phyloP scores from a whole-genome alignment of 2,888 invertebrate genomes.

The Salpingus planirostris region DNA sequence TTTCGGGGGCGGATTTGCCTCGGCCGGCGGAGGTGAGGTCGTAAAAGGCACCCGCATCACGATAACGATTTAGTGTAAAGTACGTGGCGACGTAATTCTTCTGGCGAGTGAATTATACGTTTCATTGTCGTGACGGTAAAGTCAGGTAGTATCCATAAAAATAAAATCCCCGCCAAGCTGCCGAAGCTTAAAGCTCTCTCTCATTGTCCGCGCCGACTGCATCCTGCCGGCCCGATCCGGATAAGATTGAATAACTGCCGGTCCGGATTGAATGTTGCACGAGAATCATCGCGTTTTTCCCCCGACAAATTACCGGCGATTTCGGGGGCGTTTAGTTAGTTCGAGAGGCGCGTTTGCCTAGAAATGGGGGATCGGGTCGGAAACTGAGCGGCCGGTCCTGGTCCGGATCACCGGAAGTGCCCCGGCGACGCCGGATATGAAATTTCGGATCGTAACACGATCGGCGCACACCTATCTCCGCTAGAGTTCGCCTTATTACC shows the following conservation, averaged over 20 bases:
- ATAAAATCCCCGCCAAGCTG: constrained; percentile 4
- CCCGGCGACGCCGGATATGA: constrained; percentile 14
- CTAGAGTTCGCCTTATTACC: no score
- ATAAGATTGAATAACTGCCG: constrained; percentile 10
- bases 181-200: no score
- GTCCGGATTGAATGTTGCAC: constrained; percentile 2
- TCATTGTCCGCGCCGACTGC: no score
- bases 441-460: constrained; percentile 15
- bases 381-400: constrained; percentile 10
- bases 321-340: constrained; percentile 9
- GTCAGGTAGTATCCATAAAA: constrained; percentile 9
- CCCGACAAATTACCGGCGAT: constrained; percentile 4
- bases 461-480: no score
- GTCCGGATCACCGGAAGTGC: constrained; percentile 11
- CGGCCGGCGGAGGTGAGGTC: no score
- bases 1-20: no score
- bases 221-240: constrained; percentile 3
- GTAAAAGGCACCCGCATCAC: no score
- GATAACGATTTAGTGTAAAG: no score
- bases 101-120: neutral
- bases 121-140: no score
- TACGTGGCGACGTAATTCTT: neutral
- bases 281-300: constrained; percentile 8
- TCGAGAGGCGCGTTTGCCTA: no score
- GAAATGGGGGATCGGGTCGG: no score